phyloP scores from a whole-genome alignment of 2,113 vertebrate species.

The Poeciliopsis occidentalis region DNA sequence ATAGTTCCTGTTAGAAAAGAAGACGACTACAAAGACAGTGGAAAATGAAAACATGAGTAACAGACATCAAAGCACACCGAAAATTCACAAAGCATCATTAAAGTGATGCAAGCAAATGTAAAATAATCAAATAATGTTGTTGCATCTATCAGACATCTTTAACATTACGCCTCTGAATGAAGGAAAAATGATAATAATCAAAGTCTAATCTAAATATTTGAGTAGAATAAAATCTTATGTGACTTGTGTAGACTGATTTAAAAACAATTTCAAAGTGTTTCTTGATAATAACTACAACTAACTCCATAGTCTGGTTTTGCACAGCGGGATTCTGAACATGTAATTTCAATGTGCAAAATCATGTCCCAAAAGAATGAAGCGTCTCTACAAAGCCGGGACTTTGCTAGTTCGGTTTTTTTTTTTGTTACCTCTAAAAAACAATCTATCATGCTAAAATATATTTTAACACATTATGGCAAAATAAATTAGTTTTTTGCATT shows the following conservation, averaged over 20 bases:
- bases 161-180: not conserved
- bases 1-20: not conserved
- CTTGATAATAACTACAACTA: not conserved
- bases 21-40: not conserved
- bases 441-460: too few relatives aligned
- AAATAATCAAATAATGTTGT: not conserved
- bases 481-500: too few relatives aligned
- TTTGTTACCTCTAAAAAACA: not conserved
- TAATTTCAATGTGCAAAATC: not conserved
- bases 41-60: not conserved
- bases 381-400: not conserved
- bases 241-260: not conserved
- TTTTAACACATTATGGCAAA: too few relatives aligned
- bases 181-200: not conserved
- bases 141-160: not conserved
- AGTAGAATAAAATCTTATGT: not conserved
- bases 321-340: not conserved
- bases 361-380: not conserved
- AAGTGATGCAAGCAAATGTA: not conserved
- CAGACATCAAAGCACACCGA: not conserved
- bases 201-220: not conserved
- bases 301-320: not conserved
- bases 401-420: not conserved
- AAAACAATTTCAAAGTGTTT: not conserved
- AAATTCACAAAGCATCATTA: not conserved